These are phyloP conservation scores for Acanthacorydalis orientalis DNA, from an alignment of 2,888 invertebrate genomes.

Conservation along the genomic window DNA sequence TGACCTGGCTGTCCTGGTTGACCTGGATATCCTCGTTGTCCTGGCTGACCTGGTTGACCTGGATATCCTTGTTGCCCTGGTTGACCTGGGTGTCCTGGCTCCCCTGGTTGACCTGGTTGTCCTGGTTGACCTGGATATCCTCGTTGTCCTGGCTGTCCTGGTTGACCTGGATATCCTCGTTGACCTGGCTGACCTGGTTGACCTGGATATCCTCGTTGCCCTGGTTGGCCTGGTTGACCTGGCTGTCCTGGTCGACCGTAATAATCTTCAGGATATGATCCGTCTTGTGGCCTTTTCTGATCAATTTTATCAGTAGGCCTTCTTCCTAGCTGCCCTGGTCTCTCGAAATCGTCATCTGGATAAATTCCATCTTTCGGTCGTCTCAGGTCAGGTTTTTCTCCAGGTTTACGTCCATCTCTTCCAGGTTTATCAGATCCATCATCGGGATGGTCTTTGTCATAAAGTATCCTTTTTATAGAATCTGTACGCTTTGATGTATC, in stretches of 20 bases:
- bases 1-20: too few relatives aligned
- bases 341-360: conserved; percentile 31
- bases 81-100: background rate
- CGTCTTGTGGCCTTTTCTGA: conserved; percentile 40
- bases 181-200: background rate
- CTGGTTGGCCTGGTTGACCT: background rate
- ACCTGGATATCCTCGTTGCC: conserved; percentile 10
- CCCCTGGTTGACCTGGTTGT: background rate
- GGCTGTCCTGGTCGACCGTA: conserved; percentile 17
- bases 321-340: conserved; percentile 21
- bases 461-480: conserved; percentile 25
- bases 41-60: conserved; percentile 11
- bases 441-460: conserved; percentile 23
- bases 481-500: conserved; percentile 30
- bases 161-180: conserved; percentile 12
- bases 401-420: conserved; percentile 20
- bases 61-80: too few relatives aligned
- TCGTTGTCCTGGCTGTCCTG: background rate
- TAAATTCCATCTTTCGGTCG: conserved; percentile 32
- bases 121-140: too few relatives aligned
- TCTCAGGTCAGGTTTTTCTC: conserved; percentile 18
- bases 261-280: conserved; percentile 27
- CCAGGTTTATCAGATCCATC: conserved; percentile 25
- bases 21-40: too few relatives aligned
- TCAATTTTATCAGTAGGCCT: conserved; percentile 30